Base-by-base conservation (phyloP, 2,113 vertebrate species). In the Electrona antarctica region DNA sequence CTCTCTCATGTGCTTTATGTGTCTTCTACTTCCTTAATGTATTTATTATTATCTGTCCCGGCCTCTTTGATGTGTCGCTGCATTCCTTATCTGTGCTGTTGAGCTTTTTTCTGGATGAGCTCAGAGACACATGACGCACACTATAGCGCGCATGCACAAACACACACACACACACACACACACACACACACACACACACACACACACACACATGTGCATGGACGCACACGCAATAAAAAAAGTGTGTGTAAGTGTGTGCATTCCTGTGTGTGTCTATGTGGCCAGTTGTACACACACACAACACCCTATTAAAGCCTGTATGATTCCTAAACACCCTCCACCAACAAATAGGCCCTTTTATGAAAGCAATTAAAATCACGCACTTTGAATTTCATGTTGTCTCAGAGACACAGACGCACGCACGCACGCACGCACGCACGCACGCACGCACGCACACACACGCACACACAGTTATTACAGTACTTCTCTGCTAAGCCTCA, bases 51-150 rank as follows among this genome's bases (percentile, higher is more conserved):
- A 4, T 41, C 33, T 41, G 3, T 41, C 33, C 67, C 74, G 9
- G 1, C 85, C 79, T 71, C 95, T 97, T 97, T 97, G 95, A 97
- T 96, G 95, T 95, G 91, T 90, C 89, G 93, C 93, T 94, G 95
- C 93, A 94, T 95, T 95, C 87, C 94, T 96, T 97, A 94, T 94
- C 94, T 94, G 96, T 96, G 5, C 95, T 77, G 69, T 92, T 21
- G 21, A 21, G 21, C 21, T 21, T 21, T 21, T 89, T 21, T 21
- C 21, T 89, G 88, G 87, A 92, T 95, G 93, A 93, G 92, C 94
- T 95, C 92, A 92, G 92, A 84, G 84, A 91, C 21, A 21, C 21
- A 21, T 21, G 21, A 21, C 21, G 21, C 21, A 21, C 21, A 21
- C 21, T 21, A 21, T 21, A 21, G 21, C 21, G 21, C 21, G 21